phyloP scores from a whole-genome alignment of 2,797 vertebrate species.

The Mormyrus hasselquistii region DNA sequence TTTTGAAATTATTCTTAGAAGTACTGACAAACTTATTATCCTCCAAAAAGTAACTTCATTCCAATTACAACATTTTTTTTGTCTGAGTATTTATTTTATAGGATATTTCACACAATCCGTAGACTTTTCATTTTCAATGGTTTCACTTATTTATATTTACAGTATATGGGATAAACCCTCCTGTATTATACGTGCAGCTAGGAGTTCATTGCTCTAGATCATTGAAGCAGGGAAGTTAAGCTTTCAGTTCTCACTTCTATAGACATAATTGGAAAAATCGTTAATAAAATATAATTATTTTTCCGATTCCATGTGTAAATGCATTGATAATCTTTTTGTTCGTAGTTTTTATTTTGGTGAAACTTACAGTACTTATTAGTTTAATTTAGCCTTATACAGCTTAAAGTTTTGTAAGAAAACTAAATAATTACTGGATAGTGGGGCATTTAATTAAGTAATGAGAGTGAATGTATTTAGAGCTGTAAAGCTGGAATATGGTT shows the following conservation, averaged over 20 bases:
- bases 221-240: not conserved
- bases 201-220: not conserved
- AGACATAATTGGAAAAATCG: not conserved
- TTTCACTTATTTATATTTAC: not conserved
- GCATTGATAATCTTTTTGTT: not conserved
- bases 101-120: not conserved
- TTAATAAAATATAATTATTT: slow-evolving; percentile 2
- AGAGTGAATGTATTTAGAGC: not conserved
- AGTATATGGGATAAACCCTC: not conserved
- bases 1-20: not conserved
- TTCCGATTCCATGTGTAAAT: not conserved
- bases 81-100: not conserved
- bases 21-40: not conserved
- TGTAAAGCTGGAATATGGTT: not conserved
- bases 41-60: not conserved
- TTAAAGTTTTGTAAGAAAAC: not conserved
- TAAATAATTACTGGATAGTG: not conserved
- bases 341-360: slow-evolving; percentile 3
- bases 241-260: not conserved
- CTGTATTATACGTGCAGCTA: not conserved
- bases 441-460: not conserved
- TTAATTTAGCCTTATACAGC: not conserved
- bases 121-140: not conserved
- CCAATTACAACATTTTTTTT: not conserved
- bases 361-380: not conserved